Evolutionary conservation across 2,797 vertebrate species (phyloP).

Genomic region (Oryzias dopingdopingensis): DNA sequence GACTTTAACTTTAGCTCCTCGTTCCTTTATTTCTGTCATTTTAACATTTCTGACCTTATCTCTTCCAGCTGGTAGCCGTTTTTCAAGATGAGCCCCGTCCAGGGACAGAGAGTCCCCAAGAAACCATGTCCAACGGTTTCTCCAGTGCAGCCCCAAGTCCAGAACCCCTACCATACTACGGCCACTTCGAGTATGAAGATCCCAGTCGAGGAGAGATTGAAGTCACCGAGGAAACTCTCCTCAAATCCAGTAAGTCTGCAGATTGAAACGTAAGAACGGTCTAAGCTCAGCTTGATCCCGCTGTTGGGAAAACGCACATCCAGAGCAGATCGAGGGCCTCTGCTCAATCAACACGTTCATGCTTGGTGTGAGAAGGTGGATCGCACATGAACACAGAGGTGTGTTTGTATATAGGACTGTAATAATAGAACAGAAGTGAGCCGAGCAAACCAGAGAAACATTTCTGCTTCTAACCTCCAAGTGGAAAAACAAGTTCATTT

Average conservation of each 20-base stretch:
- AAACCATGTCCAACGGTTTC: slow-evolving; percentile 61
- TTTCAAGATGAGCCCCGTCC: slow-evolving; percentile 77
- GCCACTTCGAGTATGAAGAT: slow-evolving; percentile 79
- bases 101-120: slow-evolving; percentile 68
- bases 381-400: too few species aligned
- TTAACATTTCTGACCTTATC: slow-evolving; percentile 1
- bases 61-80: slow-evolving; percentile 86
- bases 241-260: slow-evolving; percentile 85
- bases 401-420: too few species aligned
- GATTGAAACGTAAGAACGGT: too few species aligned
- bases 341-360: too few species aligned
- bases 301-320: neutral
- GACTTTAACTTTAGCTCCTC: too few species aligned
- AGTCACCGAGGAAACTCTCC: slow-evolving; percentile 82
- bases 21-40: too few species aligned
- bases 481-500: too few species aligned
- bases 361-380: too few species aligned
- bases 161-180: slow-evolving; percentile 78
- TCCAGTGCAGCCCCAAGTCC: slow-evolving; percentile 75
- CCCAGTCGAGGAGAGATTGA: slow-evolving; percentile 84
- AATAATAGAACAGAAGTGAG: too few species aligned
- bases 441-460: too few species aligned
- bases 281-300: neutral
- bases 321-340: too few species aligned
- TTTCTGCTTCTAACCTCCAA: too few species aligned